These are phyloP conservation scores for Uloborus plumipes DNA, from an alignment of 2,888 invertebrate species.

Conservation along the genomic window DNA sequence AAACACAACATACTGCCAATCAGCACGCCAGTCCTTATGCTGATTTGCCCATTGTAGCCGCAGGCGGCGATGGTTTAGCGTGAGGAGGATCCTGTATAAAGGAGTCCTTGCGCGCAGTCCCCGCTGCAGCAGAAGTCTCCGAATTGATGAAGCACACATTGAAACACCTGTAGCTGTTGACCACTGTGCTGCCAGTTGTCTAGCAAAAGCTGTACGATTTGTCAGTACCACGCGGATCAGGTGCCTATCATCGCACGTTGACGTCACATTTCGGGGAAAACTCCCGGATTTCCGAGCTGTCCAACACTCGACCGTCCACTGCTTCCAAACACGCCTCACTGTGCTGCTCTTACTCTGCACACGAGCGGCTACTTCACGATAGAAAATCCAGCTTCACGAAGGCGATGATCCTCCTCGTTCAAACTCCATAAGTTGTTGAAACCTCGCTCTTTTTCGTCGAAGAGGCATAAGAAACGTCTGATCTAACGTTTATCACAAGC, in stretches of 20 bases:
- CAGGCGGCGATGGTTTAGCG: slow-evolving; percentile 11
- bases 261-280: slow-evolving; percentile 8
- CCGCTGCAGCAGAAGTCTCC: neutral
- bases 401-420: slow-evolving; percentile 1
- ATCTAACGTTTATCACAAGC: no score
- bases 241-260: slow-evolving; percentile 4
- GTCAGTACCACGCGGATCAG: neutral
- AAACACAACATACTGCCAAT: neutral
- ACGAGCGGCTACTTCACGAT: neutral
- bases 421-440: neutral
- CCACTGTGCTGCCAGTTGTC: slow-evolving; percentile 21
- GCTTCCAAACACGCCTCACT: slow-evolving; percentile 9
- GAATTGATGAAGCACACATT: slow-evolving; percentile 24
- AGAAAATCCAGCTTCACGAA: neutral
- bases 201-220: slow-evolving; percentile 6
- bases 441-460: no score
- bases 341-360: neutral
- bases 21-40: slow-evolving; percentile 21
- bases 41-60: neutral
- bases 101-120: slow-evolving; percentile 13
- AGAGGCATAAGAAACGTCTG: no score
- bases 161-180: slow-evolving; percentile 17
- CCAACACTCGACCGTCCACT: neutral
- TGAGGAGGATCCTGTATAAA: slow-evolving; percentile 22
- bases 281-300: slow-evolving; percentile 19